Percentiles rank a stretch among this genome's conserved stretches.
Evolutionary conservation across 2,797 vertebrate species (phyloP).

Genomic region (Chaetodon trifasciatus): DNA sequence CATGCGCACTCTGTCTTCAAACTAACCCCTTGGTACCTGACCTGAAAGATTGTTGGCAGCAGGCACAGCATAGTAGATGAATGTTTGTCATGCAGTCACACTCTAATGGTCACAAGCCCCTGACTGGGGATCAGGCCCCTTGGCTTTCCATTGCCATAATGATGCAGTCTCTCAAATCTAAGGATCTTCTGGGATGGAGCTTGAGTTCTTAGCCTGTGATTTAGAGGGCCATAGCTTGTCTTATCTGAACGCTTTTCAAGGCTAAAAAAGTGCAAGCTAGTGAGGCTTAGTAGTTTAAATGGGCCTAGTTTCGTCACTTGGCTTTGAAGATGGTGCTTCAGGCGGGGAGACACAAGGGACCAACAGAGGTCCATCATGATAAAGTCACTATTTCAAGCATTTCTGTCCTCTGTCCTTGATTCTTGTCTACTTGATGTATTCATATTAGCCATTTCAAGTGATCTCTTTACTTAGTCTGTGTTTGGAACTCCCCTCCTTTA

Average conservation of each 20-base stretch:
- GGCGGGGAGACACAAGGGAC: conserved; percentile 58
- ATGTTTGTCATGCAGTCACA: conserved; percentile 60
- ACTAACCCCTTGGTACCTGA: conserved; percentile 43
- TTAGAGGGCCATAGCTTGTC: conserved; percentile 67
- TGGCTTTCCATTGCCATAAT: conserved; percentile 71
- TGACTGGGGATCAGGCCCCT: conserved; percentile 65
- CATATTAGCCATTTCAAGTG: conserved; percentile 29
- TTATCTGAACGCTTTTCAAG: conserved; percentile 79
- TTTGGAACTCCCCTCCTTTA: conserved; percentile 14
- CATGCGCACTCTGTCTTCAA: conserved; percentile 35
- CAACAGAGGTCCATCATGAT: conserved; percentile 59
- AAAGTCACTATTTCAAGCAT: conserved; percentile 59
- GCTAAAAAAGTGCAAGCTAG: conserved; percentile 66
- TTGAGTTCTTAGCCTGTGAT: conserved; percentile 74
- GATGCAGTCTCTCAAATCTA: conserved; percentile 75
- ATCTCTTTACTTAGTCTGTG: conserved; percentile 30
- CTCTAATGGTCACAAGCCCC: conserved; percentile 69
- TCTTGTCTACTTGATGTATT: conserved; percentile 37
- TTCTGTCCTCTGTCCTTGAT: conserved; percentile 35
- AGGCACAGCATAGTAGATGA: conserved; percentile 46
- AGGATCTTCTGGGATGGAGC: conserved; percentile 66
- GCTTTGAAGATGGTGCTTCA: conserved; percentile 63
- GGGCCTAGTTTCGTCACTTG: conserved; percentile 58
- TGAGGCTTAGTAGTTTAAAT: conserved; percentile 71
- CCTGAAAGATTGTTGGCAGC: conserved; percentile 64